A percentile compares a stretch with the other conserved stretches of the same genome.
Evolutionary conservation across 1,140 invertebrate species (phyloP).

Genomic region (Cephus cinctus): DNA sequence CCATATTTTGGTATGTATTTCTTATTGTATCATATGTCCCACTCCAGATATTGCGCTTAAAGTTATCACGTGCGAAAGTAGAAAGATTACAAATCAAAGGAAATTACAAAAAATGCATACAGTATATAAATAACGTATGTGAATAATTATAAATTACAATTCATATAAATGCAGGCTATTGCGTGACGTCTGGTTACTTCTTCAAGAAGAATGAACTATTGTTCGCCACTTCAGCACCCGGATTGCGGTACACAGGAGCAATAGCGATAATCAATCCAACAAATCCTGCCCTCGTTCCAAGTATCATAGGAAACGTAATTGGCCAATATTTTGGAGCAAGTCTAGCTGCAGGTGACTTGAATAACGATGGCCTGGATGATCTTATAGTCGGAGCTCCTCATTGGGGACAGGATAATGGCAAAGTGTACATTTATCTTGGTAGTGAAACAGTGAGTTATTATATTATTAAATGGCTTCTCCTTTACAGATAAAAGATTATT

Average conservation of each 20-base stretch:
- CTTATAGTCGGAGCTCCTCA: conserved; percentile 76
- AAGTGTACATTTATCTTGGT: conserved; percentile 60
- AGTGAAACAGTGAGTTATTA: conserved; percentile 22
- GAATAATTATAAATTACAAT: too few relatives aligned
- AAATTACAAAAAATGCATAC: too few relatives aligned
- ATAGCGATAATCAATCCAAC: conserved; percentile 17
- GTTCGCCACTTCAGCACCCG: conserved; percentile 60
- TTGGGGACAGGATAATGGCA: conserved; percentile 59
- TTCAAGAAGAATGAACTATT: conserved; percentile 40
- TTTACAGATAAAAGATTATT: conserved; percentile 5
- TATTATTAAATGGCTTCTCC: not conserved
- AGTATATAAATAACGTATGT: too few relatives aligned
- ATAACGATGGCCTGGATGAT: conserved; percentile 70
- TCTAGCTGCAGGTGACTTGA: conserved; percentile 68
- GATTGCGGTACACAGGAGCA: conserved; percentile 50
- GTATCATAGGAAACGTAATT: conserved; percentile 58
- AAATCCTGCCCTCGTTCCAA: conserved; percentile 22
- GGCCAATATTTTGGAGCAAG: conserved; percentile 78
- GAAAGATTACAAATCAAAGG: too few relatives aligned
- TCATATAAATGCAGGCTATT: conserved; percentile 54
- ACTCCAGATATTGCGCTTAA: too few relatives aligned
- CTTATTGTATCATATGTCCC: too few relatives aligned
- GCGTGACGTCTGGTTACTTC: conserved; percentile 60
- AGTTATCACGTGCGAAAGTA: too few relatives aligned
- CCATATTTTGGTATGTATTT: too few relatives aligned